phyloP scores from a whole-genome alignment of 35 echinoderm and acorn worm species.

The Lytechinus variegatus region DNA sequence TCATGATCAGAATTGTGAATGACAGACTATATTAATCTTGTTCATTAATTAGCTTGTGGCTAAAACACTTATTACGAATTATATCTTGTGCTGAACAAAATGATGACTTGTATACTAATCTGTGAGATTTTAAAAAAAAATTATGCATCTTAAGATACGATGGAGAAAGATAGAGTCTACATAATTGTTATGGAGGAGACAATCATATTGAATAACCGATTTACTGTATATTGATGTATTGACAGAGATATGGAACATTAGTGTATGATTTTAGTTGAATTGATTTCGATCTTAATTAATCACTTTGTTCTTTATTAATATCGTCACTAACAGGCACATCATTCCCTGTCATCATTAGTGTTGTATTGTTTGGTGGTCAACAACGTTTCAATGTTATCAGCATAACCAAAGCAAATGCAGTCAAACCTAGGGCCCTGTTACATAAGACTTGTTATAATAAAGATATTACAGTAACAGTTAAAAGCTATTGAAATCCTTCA shows the following conservation, averaged over 20 bases:
- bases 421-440: too few species aligned
- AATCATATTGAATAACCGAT: not conserved
- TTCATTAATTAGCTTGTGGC: not conserved
- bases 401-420: not conserved
- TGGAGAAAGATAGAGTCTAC: not conserved
- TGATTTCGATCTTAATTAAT: not conserved
- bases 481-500: too few species aligned
- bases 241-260: not conserved
- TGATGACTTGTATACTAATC: not conserved
- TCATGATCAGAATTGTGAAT: not conserved
- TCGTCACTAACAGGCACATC: not conserved
- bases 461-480: too few species aligned
- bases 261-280: not conserved
- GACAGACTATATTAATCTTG: not conserved
- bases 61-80: not conserved
- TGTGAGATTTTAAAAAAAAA: not conserved
- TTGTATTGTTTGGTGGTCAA: not conserved
- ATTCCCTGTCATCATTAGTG: not conserved
- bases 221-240: not conserved
- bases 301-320: not conserved
- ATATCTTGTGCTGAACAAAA: not conserved
- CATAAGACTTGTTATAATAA: too few species aligned
- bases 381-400: not conserved
- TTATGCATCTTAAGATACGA: not conserved
- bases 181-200: not conserved